Evolutionary conservation across 2,888 invertebrate genomes (phyloP).

Genomic region (Tribolium freemani): DNA sequence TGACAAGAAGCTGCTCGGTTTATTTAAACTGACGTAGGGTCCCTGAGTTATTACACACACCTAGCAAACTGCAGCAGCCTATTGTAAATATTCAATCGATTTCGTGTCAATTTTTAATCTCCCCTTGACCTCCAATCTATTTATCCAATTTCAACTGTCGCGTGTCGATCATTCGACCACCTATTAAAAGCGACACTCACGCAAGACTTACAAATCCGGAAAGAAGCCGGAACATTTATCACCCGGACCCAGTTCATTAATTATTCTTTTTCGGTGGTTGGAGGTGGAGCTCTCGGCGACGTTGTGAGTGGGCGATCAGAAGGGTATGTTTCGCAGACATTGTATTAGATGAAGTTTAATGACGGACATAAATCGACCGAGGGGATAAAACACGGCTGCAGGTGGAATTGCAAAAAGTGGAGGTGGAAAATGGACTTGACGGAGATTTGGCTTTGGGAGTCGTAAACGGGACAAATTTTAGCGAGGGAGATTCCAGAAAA

Average conservation of each 20-base stretch:
- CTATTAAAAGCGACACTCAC: not conserved
- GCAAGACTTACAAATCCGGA: not conserved
- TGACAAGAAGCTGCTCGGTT: constrained; percentile 6
- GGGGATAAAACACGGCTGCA: no score
- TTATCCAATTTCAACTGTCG: not conserved
- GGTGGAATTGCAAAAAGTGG: no score
- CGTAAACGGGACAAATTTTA: no score
- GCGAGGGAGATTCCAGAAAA: no score
- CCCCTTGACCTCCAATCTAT: not conserved
- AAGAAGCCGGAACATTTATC: constrained; percentile 26
- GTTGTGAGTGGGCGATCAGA: not conserved
- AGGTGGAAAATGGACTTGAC: no score
- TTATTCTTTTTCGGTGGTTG: constrained; percentile 21
- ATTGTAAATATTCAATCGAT: no score
- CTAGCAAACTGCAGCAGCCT: no score
- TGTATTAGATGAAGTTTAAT: not conserved
- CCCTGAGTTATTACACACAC: no score
- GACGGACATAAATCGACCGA: no score
- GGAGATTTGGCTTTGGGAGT: no score
- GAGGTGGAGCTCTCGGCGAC: not conserved
- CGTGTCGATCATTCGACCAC: not conserved
- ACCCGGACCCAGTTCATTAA: constrained; percentile 22
- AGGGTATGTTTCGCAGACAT: not conserved
- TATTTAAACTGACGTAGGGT: no score
- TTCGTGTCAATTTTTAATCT: not conserved